phyloP scores from a whole-genome alignment of 64 coral and sea anemone genomes.

The Porites australiensis region DNA sequence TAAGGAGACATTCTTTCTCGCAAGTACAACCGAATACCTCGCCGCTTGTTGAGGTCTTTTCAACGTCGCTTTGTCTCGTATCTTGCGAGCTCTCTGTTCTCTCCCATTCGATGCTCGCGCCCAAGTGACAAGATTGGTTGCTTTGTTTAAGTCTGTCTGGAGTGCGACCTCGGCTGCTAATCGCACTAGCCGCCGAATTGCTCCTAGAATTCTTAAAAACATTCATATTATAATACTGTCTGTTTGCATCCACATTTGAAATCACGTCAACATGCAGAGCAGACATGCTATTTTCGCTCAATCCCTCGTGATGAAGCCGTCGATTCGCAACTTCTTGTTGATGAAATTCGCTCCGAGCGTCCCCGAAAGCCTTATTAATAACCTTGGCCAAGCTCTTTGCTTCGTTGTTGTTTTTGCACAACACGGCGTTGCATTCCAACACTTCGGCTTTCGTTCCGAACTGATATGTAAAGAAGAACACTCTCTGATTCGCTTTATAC shows the following conservation, averaged over 20 bases:
- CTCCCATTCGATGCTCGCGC: slow-evolving; percentile 24
- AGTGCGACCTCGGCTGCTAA: slow-evolving; percentile 10
- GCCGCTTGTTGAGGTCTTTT: slow-evolving; percentile 40
- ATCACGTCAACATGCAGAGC: slow-evolving; percentile 38
- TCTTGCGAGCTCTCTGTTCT: slow-evolving; percentile 42
- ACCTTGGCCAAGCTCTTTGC: slow-evolving; percentile 92
- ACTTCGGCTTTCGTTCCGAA: slow-evolving; percentile 86
- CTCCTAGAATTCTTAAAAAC: slow-evolving; percentile 39
- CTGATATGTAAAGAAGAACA: slow-evolving; percentile 97
- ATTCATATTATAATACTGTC: slow-evolving; percentile 37
- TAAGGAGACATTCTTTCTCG: slow-evolving; percentile 18
- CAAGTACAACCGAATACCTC: slow-evolving; percentile 26
- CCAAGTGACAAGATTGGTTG: slow-evolving; percentile 48
- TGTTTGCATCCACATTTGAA: slow-evolving; percentile 40
- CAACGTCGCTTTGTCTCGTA: slow-evolving; percentile 26
- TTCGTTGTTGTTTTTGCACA: slow-evolving; percentile 80
- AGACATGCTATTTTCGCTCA: slow-evolving; percentile 80
- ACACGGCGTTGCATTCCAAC: slow-evolving; percentile 88
- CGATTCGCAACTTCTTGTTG: slow-evolving; percentile 82
- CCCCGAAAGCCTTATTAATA: slow-evolving; percentile 81
- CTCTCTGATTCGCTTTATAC: slow-evolving; percentile 74
- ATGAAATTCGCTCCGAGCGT: slow-evolving; percentile 75
- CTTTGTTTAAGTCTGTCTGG: slow-evolving; percentile 20
- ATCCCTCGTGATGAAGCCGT: slow-evolving; percentile 70
- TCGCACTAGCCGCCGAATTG: slow-evolving; percentile 30